Percentiles rank a stretch among this genome's conserved stretches.
phyloP scores from a whole-genome alignment of 2,888 invertebrate genomes.

The Listrodromus nycthemerus region DNA sequence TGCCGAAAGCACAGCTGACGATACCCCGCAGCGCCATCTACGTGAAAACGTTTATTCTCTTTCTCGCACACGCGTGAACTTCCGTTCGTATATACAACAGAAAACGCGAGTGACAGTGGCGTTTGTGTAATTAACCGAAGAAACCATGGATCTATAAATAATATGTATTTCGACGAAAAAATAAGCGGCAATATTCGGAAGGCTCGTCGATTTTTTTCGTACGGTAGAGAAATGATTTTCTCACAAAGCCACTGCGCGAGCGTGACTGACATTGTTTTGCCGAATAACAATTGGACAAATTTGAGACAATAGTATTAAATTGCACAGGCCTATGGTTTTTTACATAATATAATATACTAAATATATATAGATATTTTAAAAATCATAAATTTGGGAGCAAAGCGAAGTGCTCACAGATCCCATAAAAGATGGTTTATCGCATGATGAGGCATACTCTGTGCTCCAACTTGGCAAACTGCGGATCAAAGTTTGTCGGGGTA shows the following conservation, averaged over 20 bases:
- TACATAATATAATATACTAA: not conserved
- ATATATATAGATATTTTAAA: not conserved
- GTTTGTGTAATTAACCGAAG: slow-evolving; percentile 7
- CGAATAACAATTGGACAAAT: slow-evolving; percentile 30
- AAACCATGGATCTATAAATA: slow-evolving; percentile 64
- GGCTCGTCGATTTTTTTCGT: slow-evolving; percentile 37
- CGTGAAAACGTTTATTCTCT: not conserved
- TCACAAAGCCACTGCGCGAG: slow-evolving; percentile 4
- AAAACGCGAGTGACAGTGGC: not conserved
- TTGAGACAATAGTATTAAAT: slow-evolving; percentile 11
- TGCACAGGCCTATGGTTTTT: slow-evolving; percentile 5
- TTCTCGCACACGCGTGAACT: not conserved
- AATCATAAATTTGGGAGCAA: not conserved
- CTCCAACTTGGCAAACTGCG: slow-evolving; percentile 77
- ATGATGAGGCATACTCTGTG: slow-evolving; percentile 78
- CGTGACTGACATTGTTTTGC: slow-evolving; percentile 26
- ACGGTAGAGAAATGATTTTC: slow-evolving; percentile 39
- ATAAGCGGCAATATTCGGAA: slow-evolving; percentile 53
- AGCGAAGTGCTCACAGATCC: not conserved
- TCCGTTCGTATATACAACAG: not conserved
- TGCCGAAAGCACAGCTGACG: not conserved
- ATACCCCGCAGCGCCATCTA: slow-evolving; percentile 5
- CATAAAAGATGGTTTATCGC: slow-evolving; percentile 64
- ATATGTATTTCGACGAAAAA: slow-evolving; percentile 57
- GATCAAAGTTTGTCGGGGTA: slow-evolving; percentile 80